A percentile compares a stretch with the other conserved stretches of the same genome.
phyloP scores from a whole-genome alignment of 2,113 vertebrate genomes.

The Siphamia tubifer region DNA sequence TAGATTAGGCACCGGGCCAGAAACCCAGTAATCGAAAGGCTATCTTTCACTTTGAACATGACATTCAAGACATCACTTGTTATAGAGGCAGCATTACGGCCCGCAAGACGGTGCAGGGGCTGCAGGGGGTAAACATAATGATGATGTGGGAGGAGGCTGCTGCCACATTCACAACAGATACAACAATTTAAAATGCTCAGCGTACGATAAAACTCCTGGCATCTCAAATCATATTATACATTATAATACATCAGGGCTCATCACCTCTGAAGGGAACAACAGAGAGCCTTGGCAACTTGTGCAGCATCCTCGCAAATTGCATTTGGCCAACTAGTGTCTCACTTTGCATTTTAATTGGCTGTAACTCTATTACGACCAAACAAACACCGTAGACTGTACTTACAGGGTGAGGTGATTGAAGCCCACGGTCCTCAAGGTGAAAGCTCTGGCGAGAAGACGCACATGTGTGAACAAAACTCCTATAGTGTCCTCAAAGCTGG shows the following conservation, averaged over 20 bases:
- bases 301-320: constrained; percentile 32
- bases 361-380: constrained; percentile 5
- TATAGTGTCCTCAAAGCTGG: constrained; percentile 91
- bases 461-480: constrained; percentile 95
- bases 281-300: constrained; percentile 3
- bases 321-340: constrained; percentile 10
- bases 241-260: constrained; percentile 41
- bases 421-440: constrained; percentile 96
- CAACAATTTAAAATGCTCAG: constrained; percentile 30
- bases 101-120: not conserved
- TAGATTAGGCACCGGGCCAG: constrained; percentile 5
- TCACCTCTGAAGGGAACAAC: constrained; percentile 40
- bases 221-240: constrained; percentile 43
- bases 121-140: constrained; percentile 33
- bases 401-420: constrained; percentile 99
- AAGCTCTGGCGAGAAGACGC: constrained; percentile 91
- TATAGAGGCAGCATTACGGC: not conserved
- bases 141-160: constrained; percentile 25
- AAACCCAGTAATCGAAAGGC: not conserved
- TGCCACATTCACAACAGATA: constrained; percentile 1
- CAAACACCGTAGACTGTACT: constrained; percentile 67
- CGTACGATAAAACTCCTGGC: constrained; percentile 20
- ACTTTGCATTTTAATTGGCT: constrained; percentile 56
- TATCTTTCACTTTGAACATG: constrained; percentile 28
- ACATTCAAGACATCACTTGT: constrained; percentile 13